Base-by-base conservation (phyloP, 2,888 invertebrate genomes). In the Hirtodrosophila trivittata region DNA sequence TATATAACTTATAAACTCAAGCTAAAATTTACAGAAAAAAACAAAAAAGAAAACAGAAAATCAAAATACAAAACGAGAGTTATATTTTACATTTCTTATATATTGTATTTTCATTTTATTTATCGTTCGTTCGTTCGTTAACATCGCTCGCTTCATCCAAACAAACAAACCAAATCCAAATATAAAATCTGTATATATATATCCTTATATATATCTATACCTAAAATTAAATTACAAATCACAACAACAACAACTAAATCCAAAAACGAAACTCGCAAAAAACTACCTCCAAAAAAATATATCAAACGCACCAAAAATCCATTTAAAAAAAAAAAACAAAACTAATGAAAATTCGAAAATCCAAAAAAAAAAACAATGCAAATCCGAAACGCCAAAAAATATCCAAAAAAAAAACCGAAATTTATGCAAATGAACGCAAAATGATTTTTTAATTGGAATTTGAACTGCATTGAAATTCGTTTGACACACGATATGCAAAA, bases 51-150 rank as follows among this genome's bases (percentile, higher is more conserved):
- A 49, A 52, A 52, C 47, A 64, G 47, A 62, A 75, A 65, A 67
- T 51, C 56, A 47, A 57, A 72, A 60, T 63, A 64, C 59, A 77
- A 83, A 62, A 63, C 72, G 66, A 85, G 80, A 87, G 72, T 86
- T 88, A 80, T 88, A 83, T 86, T 89, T 88, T 87, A 88, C 81
- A 87, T 88, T 87, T 88, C 80, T 87, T 87, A 88, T 88, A 89
- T 88, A 88, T 89, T 89, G 88, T 89, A 89, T 88, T 89, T 89
- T 89, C 87, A 86, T 89, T 87, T 88, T 88, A 87, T 86, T 88
- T 88, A 87, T 88, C 85, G 87, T 88, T 21, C 18, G 18, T 21
- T 88, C 88, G 87, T 86, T 88, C 87, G 87, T 87, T 88, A 81
- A 84, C 84, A 81, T 81, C 81, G 80, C 80, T 80, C 80, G 84